A percentile compares a stretch with the other conserved stretches of the same genome.
Conservation (phyloP, 1,140 invertebrate species). For the Bombus confusus region DNA sequence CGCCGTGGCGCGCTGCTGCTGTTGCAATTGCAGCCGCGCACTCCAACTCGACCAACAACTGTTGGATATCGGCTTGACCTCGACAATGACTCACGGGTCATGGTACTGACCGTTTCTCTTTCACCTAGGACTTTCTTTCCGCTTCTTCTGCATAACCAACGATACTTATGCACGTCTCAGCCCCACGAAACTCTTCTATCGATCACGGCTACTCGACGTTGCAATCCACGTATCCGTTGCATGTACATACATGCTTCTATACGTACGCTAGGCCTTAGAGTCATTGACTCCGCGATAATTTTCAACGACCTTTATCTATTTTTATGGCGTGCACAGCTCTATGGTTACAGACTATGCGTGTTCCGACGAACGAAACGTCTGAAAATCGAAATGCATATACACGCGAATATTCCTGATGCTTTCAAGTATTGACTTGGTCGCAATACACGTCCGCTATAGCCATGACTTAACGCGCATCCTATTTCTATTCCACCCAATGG, state of each 20-base stretch:
- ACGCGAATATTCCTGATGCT: no score
- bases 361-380: no score
- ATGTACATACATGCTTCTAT: not conserved
- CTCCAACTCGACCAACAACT: constrained; percentile 3
- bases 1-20: not conserved
- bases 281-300: constrained; percentile 4
- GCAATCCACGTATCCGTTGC: not conserved
- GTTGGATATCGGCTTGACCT: constrained; percentile 48
- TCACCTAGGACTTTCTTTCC: constrained; percentile 34
- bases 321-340: no score
- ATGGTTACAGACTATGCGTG: no score
- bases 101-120: constrained; percentile 44
- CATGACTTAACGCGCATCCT: no score
- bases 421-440: no score
- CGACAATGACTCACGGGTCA: constrained; percentile 52
- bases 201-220: not conserved
- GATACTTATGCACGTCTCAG: not conserved
- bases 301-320: not conserved
- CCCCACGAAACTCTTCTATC: constrained; percentile 13
- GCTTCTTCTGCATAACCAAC: not conserved
- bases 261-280: not conserved
- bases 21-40: constrained; percentile 2
- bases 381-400: no score
- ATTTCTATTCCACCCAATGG: no score
- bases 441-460: no score